phyloP scores from a whole-genome alignment of 2,797 vertebrate species.

The Notolepis coatsorum region DNA sequence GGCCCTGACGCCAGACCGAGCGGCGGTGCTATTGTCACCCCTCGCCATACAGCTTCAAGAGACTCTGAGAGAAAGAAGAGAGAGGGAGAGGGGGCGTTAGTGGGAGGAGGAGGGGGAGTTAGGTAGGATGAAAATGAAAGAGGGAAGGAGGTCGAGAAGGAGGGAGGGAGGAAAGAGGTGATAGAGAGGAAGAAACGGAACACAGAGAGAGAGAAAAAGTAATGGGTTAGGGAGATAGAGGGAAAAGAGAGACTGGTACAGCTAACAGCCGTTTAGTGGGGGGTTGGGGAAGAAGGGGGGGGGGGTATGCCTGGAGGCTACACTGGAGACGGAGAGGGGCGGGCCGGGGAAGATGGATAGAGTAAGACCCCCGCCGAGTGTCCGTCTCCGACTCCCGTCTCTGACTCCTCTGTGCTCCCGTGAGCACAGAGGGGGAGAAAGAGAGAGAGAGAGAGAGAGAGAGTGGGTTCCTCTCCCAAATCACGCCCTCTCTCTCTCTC shows the following conservation, averaged over 20 bases:
- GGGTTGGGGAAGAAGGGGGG: too few relatives aligned
- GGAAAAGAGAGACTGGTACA: constrained; percentile 26
- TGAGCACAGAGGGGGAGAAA: constrained; percentile 79
- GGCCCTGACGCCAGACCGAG: constrained; percentile 61
- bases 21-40: constrained; percentile 65
- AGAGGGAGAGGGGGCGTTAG: not conserved
- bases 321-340: constrained; percentile 56
- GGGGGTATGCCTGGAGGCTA: constrained; percentile 66
- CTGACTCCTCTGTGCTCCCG: constrained; percentile 74
- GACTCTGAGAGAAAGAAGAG: constrained; percentile 6
- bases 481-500: not conserved
- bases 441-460: not conserved
- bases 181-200: not conserved
- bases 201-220: constrained; percentile 30
- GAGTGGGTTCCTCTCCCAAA: not conserved
- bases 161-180: constrained; percentile 15
- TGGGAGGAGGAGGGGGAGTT: constrained; percentile 5
- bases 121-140: constrained; percentile 24
- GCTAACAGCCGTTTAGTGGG: constrained; percentile 33
- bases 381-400: constrained; percentile 85
- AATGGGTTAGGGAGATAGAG: constrained; percentile 15
- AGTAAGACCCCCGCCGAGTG: constrained; percentile 82
- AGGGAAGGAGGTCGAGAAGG: constrained; percentile 31
- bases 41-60: constrained; percentile 39
- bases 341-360: constrained; percentile 79